Base-by-base conservation (phyloP, 2,888 invertebrate species). In the Volucella zonaria region DNA sequence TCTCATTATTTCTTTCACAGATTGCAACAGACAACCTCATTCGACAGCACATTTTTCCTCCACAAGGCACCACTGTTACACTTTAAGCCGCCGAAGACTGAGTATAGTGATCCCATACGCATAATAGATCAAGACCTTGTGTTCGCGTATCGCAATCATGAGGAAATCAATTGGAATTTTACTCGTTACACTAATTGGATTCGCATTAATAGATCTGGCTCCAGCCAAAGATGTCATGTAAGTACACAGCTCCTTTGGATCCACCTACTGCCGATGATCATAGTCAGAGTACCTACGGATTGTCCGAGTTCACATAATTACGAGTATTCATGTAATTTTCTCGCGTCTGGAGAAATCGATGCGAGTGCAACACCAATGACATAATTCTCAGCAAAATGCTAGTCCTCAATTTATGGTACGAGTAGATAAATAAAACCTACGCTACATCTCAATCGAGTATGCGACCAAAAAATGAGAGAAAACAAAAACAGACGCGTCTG, bases 151-250 rank as follows among this genome's bases (percentile, higher is more conserved):
- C 38, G n/a, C 75, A 71, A 71, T 73, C 81, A 89, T 89, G 89
- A 87, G 86, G 73, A 87, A 86, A 87, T 87, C 89, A 87, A 89
- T 89, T 87, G 89, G 85, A 86, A 87, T 89, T 77, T 73, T 90
- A 70, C 87, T 90, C 83, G 87, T 90, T 87, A 87, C 88, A 81
- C 87, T 91, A 87, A 89, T 91, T 89, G 89, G 87, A 45, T 79
- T 89, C 71, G 87, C 88, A 76, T 88, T 89, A 62, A 86, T 89
- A 85, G 87, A 89, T 73, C 66, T 88, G 80, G 87, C 88, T 49
- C 87, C 87, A 58, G 89, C 89, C 62, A 87, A 87, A 56, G 88
- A 88, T 78, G 87, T 90, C 87, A 87, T 89, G 91, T 91, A 88
- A 90, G 90, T 90, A 82, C 15, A 49, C 6, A 31, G 31, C 2